Percentiles rank a stretch among this genome's conserved stretches.
Conservation (phyloP, 2,797 vertebrate genomes). For the Eospalax fontanierii region DNA sequence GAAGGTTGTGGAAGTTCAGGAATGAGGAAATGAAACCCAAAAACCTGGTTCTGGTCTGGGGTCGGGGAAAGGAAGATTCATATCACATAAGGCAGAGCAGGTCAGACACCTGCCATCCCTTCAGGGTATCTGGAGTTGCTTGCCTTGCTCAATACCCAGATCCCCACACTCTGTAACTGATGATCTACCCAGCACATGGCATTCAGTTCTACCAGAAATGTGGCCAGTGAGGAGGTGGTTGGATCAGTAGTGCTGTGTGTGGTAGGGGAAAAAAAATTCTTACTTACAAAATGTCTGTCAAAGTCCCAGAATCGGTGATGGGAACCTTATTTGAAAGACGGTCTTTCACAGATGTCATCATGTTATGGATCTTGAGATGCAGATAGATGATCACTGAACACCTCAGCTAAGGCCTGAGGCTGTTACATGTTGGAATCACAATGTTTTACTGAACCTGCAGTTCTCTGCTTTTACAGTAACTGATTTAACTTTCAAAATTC, state of each 20-base stretch:
- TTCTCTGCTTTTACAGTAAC: not conserved
- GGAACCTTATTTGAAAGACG: not conserved
- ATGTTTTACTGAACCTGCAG: too few relatives aligned
- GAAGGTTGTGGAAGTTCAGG: too few relatives aligned
- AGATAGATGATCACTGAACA: too few relatives aligned
- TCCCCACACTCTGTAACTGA: not conserved
- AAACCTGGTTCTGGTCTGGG: too few relatives aligned
- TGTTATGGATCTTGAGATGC: not conserved
- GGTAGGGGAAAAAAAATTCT: not conserved
- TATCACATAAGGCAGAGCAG: too few relatives aligned
- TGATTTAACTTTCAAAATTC: not conserved
- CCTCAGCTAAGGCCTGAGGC: too few relatives aligned
- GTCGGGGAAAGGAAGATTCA: too few relatives aligned
- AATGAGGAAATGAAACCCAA: too few relatives aligned
- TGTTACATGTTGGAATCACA: too few relatives aligned
- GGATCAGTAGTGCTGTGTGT: not conserved
- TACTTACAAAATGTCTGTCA: not conserved
- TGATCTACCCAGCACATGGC: slow-evolving; percentile 15
- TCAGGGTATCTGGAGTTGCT: too few relatives aligned
- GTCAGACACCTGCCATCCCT: too few relatives aligned
- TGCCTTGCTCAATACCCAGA: too few relatives aligned
- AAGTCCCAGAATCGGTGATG: not conserved
- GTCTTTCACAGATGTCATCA: not conserved
- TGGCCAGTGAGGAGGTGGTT: not conserved
- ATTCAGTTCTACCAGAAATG: slow-evolving; percentile 10